These are phyloP conservation scores for Zaprionus gabonicus DNA, from an alignment of 1,140 invertebrate species.

Conservation along the genomic window DNA sequence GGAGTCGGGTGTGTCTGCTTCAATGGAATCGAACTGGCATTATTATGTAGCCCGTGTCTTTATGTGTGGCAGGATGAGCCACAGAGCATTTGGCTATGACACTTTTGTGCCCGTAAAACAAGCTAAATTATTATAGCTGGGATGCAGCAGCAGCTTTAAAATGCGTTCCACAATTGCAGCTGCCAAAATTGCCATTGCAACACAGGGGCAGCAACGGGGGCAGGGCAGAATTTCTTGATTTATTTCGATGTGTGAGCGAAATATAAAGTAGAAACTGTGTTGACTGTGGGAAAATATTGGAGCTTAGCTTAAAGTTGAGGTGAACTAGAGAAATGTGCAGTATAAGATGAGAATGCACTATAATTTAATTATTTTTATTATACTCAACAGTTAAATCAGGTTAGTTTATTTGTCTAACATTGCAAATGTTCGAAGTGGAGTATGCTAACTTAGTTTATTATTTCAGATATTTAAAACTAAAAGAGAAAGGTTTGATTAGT, in stretches of 20 bases:
- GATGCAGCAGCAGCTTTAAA: conserved; percentile 37
- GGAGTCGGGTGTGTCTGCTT: conserved; percentile 13
- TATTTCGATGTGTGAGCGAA: conserved; percentile 16
- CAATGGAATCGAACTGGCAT: conserved; percentile 39
- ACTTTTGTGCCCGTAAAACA: conserved; percentile 40
- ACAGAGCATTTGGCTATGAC: conserved; percentile 53
- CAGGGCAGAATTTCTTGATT: conserved; percentile 1
- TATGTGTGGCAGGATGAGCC: conserved; percentile 42
- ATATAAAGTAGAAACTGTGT: background rate
- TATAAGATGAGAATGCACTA: too few species aligned
- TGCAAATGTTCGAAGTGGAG: too few species aligned
- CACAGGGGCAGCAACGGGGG: background rate
- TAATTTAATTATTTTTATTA: too few species aligned
- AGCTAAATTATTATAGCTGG: conserved; percentile 47
- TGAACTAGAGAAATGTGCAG: too few species aligned
- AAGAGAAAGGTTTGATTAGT: too few species aligned
- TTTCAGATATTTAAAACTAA: too few species aligned
- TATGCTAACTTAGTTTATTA: too few species aligned
- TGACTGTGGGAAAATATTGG: background rate
- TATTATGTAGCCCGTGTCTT: conserved; percentile 71
- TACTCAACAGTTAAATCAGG: too few species aligned
- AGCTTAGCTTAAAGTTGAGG: too few species aligned
- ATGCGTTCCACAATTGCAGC: conserved; percentile 13
- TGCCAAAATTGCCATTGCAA: conserved; percentile 9
- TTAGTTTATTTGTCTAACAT: too few species aligned